Evolutionary conservation across 1,140 invertebrate species (phyloP).

Genomic region (Metopolophium dirhodum): DNA sequence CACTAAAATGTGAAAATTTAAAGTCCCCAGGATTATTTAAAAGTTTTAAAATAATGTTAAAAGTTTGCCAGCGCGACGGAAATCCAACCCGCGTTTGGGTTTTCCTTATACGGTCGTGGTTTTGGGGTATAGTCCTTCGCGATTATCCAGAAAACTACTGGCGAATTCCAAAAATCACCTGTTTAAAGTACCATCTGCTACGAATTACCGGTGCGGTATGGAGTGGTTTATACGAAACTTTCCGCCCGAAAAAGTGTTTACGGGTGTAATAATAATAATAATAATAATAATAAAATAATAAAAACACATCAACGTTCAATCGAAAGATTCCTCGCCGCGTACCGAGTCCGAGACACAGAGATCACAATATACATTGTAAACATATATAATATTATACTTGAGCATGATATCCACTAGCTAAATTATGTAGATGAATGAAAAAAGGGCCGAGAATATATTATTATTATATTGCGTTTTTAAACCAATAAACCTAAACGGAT

Average conservation of each 20-base stretch:
- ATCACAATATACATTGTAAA: not conserved
- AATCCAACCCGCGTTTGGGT: not conserved
- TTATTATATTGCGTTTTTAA: conserved; percentile 11
- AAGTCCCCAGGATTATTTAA: not conserved
- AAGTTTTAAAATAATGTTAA: conserved; percentile 19
- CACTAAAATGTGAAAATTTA: not conserved
- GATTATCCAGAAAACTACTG: not conserved
- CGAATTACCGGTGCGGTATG: not conserved
- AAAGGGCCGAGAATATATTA: not conserved
- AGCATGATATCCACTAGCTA: not conserved
- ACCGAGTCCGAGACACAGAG: not conserved
- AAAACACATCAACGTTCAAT: not conserved
- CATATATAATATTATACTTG: not conserved
- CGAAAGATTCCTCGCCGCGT: not conserved
- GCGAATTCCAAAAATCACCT: conserved; percentile 1
- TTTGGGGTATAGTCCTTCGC: not conserved
- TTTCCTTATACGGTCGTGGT: not conserved
- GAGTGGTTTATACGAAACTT: not conserved
- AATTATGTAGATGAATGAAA: conserved; percentile 32
- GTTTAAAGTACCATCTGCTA: not conserved
- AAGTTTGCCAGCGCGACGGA: not conserved
- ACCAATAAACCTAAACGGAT: conserved; percentile 36
- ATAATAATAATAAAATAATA: conserved; percentile 10
- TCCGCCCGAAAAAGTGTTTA: not conserved
- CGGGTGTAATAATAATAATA: not conserved